phyloP scores from a whole-genome alignment of 1,140 invertebrate species.

The Oncopodura yosiiana region DNA sequence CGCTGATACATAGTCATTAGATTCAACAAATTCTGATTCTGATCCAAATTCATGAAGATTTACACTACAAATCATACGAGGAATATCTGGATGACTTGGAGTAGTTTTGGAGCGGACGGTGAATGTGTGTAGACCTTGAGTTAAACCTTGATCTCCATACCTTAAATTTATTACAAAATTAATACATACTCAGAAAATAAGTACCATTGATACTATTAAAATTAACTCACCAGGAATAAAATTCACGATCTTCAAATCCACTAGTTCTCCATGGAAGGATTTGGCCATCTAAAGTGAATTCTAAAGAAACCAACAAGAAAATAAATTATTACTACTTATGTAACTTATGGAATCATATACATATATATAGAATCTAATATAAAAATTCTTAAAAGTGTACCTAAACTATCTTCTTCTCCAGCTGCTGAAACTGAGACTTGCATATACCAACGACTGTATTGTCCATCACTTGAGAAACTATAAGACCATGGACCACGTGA shows the following conservation, averaged over 20 bases:
- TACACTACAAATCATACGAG: slow-evolving; percentile 27
- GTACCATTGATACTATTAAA: not conserved
- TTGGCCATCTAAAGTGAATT: slow-evolving; percentile 19
- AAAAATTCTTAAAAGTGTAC: not conserved
- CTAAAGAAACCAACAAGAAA: no score
- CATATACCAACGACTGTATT: slow-evolving; percentile 8
- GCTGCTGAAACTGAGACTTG: slow-evolving; percentile 16
- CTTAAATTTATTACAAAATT: not conserved
- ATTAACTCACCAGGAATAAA: slow-evolving; percentile 22
- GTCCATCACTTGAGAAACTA: slow-evolving; percentile 12
- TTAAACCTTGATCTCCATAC: slow-evolving; percentile 14
- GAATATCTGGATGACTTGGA: slow-evolving; percentile 22
- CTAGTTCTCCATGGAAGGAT: slow-evolving; percentile 15
- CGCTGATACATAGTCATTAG: slow-evolving; percentile 19
- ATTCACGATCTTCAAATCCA: slow-evolving; percentile 26
- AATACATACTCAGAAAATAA: not conserved
- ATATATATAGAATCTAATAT: not conserved
- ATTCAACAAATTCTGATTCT: slow-evolving; percentile 18
- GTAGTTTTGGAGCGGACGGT: slow-evolving; percentile 15
- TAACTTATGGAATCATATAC: not conserved
- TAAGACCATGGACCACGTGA: not conserved
- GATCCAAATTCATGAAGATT: slow-evolving; percentile 26
- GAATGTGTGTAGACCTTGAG: slow-evolving; percentile 13
- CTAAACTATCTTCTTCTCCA: slow-evolving; percentile 19
- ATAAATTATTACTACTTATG: no score